Evolutionary conservation across 2,797 vertebrate species (phyloP).

Genomic region (Paratrypauchen microcephalus): DNA sequence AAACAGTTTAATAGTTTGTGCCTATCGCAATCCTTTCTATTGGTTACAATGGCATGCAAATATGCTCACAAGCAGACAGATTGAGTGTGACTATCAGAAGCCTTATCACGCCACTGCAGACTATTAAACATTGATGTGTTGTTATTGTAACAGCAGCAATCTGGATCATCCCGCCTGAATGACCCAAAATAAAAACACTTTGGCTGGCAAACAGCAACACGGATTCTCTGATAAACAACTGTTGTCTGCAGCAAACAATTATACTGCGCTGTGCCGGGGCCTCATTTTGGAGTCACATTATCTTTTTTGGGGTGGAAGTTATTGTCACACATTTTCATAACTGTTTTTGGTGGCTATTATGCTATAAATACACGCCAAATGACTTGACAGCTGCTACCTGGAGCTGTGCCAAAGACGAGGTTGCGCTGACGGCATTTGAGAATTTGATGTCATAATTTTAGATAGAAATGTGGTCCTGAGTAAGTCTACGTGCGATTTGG

Average conservation of each 20-base stretch:
- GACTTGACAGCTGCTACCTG: constrained; percentile 7
- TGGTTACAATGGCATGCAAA: constrained; percentile 33
- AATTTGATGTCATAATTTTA: background rate
- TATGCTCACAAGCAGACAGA: constrained; percentile 29
- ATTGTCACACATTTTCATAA: constrained; percentile 37
- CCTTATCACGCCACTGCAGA: constrained; percentile 71
- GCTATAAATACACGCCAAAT: constrained; percentile 22
- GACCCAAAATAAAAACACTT: constrained; percentile 67
- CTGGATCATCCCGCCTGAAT: constrained; percentile 70
- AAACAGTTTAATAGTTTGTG: constrained; percentile 26
- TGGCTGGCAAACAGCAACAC: constrained; percentile 47
- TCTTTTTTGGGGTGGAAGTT: constrained; percentile 38
- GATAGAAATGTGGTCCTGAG: background rate
- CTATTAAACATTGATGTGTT: constrained; percentile 76
- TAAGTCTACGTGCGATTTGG: background rate
- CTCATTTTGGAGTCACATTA: constrained; percentile 39
- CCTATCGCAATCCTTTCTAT: constrained; percentile 19
- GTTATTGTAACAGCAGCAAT: constrained; percentile 70
- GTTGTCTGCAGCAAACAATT: constrained; percentile 59
- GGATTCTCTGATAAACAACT: constrained; percentile 61
- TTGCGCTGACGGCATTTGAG: background rate
- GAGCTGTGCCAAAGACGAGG: background rate
- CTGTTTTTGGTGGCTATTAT: constrained; percentile 34
- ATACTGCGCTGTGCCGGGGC: constrained; percentile 43
- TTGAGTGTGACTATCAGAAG: constrained; percentile 50